These are phyloP conservation scores for Nephrotoma flavescens DNA, from an alignment of 2,888 invertebrate species.

Conservation along the genomic window DNA sequence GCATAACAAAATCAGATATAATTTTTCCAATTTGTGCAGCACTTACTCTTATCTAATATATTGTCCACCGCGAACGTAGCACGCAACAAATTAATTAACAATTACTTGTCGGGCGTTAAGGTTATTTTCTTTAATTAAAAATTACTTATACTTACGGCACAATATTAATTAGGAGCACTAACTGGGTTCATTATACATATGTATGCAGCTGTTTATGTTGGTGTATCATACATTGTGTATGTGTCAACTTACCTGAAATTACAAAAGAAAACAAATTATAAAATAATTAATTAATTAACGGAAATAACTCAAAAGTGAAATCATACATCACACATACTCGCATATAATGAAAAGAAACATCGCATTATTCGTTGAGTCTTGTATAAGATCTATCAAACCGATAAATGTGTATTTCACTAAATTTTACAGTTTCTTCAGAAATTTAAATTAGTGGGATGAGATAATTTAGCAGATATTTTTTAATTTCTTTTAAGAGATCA, in stretches of 20 bases:
- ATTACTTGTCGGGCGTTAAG: too few species aligned
- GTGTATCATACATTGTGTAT: too few species aligned
- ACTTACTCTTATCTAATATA: too few species aligned
- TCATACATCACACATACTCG: neutral
- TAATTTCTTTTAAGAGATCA: too few species aligned
- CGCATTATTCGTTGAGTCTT: neutral
- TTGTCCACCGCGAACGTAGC: too few species aligned
- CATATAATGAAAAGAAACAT: neutral
- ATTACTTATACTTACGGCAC: too few species aligned
- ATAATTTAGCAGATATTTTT: neutral
- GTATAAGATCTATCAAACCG: neutral
- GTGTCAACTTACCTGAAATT: neutral
- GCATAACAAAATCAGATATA: too few species aligned
- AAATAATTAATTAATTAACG: neutral
- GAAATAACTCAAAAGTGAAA: neutral
- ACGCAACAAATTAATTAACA: too few species aligned
- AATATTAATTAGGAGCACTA: neutral
- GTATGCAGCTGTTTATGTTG: too few species aligned
- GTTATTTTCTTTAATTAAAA: too few species aligned
- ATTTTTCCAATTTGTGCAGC: too few species aligned
- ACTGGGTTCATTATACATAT: neutral
- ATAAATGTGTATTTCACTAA: neutral
- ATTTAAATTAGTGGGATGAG: neutral
- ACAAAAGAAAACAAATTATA: neutral
- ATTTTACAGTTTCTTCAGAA: neutral